Base-by-base conservation (phyloP, 2,113 vertebrate genomes). In the Papio anubis region DNA sequence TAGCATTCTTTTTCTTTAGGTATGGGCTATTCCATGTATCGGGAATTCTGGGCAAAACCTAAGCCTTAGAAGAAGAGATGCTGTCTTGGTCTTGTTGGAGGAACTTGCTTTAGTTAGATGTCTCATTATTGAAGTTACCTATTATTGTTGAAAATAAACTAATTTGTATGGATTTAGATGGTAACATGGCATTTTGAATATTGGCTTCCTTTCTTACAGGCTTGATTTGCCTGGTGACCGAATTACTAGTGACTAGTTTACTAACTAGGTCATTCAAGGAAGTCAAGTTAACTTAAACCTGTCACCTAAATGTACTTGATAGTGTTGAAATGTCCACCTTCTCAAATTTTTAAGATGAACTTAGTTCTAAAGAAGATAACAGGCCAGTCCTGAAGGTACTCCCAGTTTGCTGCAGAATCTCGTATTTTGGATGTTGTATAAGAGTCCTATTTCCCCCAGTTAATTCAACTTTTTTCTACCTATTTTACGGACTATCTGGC, bases 11-110 rank as follows among this genome's bases (percentile, higher is more conserved):
- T 84, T 38, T 82, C 55, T 93, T 61, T 27, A 99, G 99, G 99
- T 35, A 99, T 99, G 97, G 80, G 98, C n/a, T 99, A 99, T 79
- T 99, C 99, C 1, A 99, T 99, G 99, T 99, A 99, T 94, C 98
- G 0, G 89, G 99, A 99, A 1, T 99, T 98, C 7, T 8, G 99
- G 78, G 45, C 96, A 48, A 99, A 99, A 88, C 99, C 99, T 40
- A 99, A 98, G 73, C 98, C 99, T 64, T 98, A 99, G 76, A 96
- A 96, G 95, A 98, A 97, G 13, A 93, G 82, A 52, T 32, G 68
- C 64, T 2, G 89, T 86, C 90, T 59, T 57, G 40, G 55, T 76
- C 81, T 43, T 94, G 61, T 40, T 96, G 90, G 87, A 97, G 78
- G 86, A 94, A 80, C 87, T 96, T 96, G 97, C 80, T 97, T 75